A percentile compares a stretch with the other conserved stretches of the same genome.
Evolutionary conservation across 1,140 invertebrate genomes (phyloP).

Genomic region (Pogonomyrmex barbatus): DNA sequence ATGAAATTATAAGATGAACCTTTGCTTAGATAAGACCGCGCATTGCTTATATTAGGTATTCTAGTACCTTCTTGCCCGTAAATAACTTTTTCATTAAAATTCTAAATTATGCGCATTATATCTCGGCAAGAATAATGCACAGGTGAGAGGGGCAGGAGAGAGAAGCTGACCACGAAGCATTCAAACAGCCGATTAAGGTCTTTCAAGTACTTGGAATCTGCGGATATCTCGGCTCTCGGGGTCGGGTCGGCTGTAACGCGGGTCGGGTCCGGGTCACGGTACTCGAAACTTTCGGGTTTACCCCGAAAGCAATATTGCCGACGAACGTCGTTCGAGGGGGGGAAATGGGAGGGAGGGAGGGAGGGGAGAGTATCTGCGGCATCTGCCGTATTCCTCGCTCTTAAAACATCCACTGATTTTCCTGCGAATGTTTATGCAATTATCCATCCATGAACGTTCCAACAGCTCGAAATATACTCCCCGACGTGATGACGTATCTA

Average conservation of each 20-base stretch:
- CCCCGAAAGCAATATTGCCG: slow-evolving; percentile 37
- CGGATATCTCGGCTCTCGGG: slow-evolving; percentile 9
- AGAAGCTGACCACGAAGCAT: slow-evolving; percentile 30
- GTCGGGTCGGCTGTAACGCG: slow-evolving; percentile 34
- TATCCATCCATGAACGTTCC: neutral
- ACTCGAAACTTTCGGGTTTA: slow-evolving; percentile 49
- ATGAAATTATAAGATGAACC: too few relatives aligned
- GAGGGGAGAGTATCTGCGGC: neutral
- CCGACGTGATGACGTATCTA: too few relatives aligned
- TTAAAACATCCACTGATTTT: slow-evolving; percentile 7
- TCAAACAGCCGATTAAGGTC: slow-evolving; percentile 43
- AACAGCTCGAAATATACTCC: neutral
- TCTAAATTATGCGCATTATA: neutral
- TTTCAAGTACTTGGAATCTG: slow-evolving; percentile 35
- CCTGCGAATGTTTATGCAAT: neutral
- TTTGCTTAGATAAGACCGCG: neutral
- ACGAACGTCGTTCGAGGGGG: neutral
- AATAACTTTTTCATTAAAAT: neutral
- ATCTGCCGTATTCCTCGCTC: neutral
- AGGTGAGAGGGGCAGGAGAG: too few relatives aligned
- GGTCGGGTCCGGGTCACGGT: slow-evolving; percentile 40
- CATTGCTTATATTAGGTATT: neutral
- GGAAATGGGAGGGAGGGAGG: too few relatives aligned
- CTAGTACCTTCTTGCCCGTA: neutral
- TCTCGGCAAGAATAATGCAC: neutral